phyloP scores from a whole-genome alignment of 2,797 vertebrate species.

The Microchirus variegatus region DNA sequence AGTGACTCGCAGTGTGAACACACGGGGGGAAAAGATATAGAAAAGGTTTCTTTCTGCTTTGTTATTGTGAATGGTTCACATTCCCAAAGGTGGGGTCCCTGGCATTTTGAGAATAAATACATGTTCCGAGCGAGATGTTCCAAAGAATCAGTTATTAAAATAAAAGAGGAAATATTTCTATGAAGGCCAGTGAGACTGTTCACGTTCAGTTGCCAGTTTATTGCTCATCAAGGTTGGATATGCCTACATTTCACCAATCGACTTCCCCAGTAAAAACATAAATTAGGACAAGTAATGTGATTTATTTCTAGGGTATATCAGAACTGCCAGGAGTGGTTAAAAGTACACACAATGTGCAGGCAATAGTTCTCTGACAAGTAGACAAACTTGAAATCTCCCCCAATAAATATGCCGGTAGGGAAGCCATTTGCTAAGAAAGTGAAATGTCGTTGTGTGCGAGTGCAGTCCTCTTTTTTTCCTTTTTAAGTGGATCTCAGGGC shows the following conservation, averaged over 20 bases:
- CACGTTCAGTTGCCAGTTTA: too few relatives aligned
- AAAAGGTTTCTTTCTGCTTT: constrained; percentile 22
- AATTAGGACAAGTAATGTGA: constrained; percentile 2
- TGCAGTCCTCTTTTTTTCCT: constrained; percentile 13
- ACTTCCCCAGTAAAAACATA: too few relatives aligned
- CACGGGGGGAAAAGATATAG: constrained; percentile 25
- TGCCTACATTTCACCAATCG: too few relatives aligned
- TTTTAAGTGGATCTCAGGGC: constrained; percentile 25
- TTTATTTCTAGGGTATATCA: constrained; percentile 11
- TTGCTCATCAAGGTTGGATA: too few relatives aligned
- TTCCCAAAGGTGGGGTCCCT: constrained; percentile 26
- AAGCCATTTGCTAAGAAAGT: constrained; percentile 30
- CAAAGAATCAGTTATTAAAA: too few relatives aligned
- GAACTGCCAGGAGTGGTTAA: constrained; percentile 15
- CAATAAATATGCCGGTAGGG: constrained; percentile 27
- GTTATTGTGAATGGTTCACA: constrained; percentile 28
- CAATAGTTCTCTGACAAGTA: constrained; percentile 15
- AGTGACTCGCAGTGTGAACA: constrained; percentile 18
- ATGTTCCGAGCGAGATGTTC: neutral
- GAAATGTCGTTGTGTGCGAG: constrained; percentile 17
- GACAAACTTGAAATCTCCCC: constrained; percentile 22
- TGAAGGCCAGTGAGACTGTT: too few relatives aligned
- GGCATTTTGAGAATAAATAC: constrained; percentile 40
- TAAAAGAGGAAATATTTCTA: too few relatives aligned
- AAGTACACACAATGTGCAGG: constrained; percentile 17